Evolutionary conservation across 2,113 vertebrate species (phyloP), one percentile per base, ranked within the genome.

Genomic region (Ictidomys tridecemlineatus): DNA sequence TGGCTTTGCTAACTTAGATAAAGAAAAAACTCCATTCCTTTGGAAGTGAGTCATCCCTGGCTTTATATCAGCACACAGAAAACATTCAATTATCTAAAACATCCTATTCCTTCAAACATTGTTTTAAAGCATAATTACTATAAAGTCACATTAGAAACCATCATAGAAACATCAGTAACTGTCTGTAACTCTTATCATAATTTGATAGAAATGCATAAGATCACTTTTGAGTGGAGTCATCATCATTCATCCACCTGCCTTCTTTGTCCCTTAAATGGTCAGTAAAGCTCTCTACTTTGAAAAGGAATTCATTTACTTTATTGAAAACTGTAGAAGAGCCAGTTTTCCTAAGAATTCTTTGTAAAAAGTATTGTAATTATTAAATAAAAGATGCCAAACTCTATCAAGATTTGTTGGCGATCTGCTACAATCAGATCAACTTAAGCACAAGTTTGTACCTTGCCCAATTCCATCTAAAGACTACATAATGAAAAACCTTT

Each of bases 401-500:
- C 20, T 88, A 95, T 86, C 48, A 91, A 92, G 92, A 95, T 87
- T 96, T 98, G 42, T 82, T 97, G 86, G 96, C 45, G 51, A 76
- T 92, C 98, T 97, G 45, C 85, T 97, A 69, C 63, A 84, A 93
- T 95, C 96, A 97, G 96, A 97, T 79, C 74, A 74, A 95, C 94
- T 97, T 95, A 84, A 91, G 89, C 69, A 84, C 56, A 90, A 88
- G 51, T 97, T 98, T 97, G 95, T 97, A 97, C 0, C 0, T 95
- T 80, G 83, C 97, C 91, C 97, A 97, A 95, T 95, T 80, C 77
- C 95, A 94, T 16, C 17, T 97, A 93, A 94, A 98, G 97, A 97
- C 16, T 67, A 97, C 93, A 97, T 98, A 98, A 98, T 98, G 96
- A 98, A 97, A 98, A 98, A 98, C 80, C 97, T 97, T 98, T 98